Evolutionary conservation across 1,140 invertebrate genomes (phyloP).

Genomic region (Diabrotica undecimpunctata): DNA sequence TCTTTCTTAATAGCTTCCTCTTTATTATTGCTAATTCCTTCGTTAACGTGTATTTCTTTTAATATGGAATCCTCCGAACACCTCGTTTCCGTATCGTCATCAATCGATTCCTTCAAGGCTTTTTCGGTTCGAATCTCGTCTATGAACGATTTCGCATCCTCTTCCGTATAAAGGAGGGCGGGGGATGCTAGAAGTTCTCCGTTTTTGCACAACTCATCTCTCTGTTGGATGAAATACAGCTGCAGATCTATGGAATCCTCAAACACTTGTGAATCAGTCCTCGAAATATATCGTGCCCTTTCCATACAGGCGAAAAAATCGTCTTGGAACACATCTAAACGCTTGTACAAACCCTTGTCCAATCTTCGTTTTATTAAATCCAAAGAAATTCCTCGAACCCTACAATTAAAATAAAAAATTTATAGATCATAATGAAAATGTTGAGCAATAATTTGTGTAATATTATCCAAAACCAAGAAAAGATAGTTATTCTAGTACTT

Average conservation of each 20-base stretch:
- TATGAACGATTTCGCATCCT: conserved; percentile 69
- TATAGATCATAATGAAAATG: background rate
- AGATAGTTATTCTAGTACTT: too few relatives aligned
- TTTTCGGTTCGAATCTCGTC: conserved; percentile 76
- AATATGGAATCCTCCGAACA: conserved; percentile 45
- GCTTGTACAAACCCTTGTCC: conserved; percentile 83
- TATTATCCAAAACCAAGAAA: too few relatives aligned
- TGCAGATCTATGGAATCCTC: conserved; percentile 94
- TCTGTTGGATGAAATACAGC: conserved; percentile 80
- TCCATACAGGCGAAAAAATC: conserved; percentile 94
- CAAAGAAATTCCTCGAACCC: conserved; percentile 73
- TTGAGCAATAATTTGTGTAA: too few relatives aligned
- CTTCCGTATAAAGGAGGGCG: conserved; percentile 66
- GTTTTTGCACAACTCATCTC: conserved; percentile 70
- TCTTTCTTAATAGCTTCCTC: background rate
- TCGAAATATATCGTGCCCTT: conserved; percentile 77
- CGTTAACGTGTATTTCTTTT: background rate
- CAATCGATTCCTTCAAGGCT: conserved; percentile 67
- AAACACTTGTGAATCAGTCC: conserved; percentile 91
- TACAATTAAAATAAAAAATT: conserved; percentile 39
- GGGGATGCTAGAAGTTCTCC: conserved; percentile 82
- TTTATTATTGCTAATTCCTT: background rate
- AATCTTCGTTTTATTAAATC: conserved; percentile 81
- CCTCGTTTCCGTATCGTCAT: conserved; percentile 67
- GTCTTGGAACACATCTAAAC: conserved; percentile 93